Evolutionary conservation across 2,113 vertebrate genomes (phyloP).

Genomic region (Montifringilla adamsi): DNA sequence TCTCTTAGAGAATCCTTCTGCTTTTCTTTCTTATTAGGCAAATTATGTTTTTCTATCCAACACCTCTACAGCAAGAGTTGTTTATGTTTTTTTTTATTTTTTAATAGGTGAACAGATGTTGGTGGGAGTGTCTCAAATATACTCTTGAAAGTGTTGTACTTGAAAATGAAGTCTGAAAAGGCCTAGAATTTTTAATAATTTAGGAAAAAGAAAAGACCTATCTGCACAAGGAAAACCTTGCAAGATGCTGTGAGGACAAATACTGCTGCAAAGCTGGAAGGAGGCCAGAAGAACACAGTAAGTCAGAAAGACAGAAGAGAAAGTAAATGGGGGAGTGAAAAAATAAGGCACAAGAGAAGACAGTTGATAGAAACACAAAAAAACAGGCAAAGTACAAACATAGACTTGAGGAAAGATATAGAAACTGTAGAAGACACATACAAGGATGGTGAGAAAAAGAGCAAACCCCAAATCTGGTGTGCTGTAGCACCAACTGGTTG

Average conservation of each 20-base stretch:
- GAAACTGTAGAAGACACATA: neutral
- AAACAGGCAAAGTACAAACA: neutral
- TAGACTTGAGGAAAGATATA: neutral
- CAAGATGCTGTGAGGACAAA: slow-evolving; percentile 25
- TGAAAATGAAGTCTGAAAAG: neutral
- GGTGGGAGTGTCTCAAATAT: neutral
- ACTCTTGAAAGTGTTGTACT: neutral
- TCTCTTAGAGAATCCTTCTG: neutral
- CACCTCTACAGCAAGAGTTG: neutral
- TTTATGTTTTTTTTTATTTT: neutral
- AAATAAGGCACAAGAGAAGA: neutral
- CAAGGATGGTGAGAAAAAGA: neutral
- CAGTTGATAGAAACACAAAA: neutral
- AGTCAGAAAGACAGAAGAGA: neutral
- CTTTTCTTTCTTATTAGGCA: neutral
- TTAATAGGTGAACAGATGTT: neutral
- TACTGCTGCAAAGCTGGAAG: slow-evolving; percentile 49
- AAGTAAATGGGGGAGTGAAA: slow-evolving; percentile 2
- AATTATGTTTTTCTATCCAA: neutral
- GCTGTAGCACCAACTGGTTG: neutral
- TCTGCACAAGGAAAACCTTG: neutral
- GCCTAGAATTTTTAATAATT: neutral
- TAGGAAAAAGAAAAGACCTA: neutral
- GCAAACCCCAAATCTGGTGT: neutral
- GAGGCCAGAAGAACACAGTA: slow-evolving; percentile 4